Evolutionary conservation across 2,888 invertebrate genomes (phyloP).

Genomic region (Lasioglossum calceatum): DNA sequence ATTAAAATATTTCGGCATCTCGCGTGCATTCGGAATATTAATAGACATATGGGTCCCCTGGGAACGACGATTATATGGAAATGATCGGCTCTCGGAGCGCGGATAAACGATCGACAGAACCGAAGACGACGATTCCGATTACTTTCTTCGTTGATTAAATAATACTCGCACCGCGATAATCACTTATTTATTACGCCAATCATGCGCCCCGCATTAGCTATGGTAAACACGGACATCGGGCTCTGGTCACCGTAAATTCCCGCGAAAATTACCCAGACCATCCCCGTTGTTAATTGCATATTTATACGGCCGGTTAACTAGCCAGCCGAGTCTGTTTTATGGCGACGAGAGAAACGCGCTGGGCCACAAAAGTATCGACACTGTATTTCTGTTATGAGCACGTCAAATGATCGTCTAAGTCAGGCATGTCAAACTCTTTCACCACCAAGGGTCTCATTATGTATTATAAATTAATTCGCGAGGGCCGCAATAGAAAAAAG

Average conservation of each 20-base stretch:
- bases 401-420: not conserved
- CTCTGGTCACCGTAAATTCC: conserved; percentile 71
- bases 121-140: conserved; percentile 56
- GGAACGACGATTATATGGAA: conserved; percentile 82
- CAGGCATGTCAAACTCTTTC: too few relatives aligned
- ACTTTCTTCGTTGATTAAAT: conserved; percentile 82
- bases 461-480: too few relatives aligned
- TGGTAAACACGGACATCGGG: conserved; percentile 71
- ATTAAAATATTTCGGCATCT: conserved; percentile 84
- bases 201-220: conserved; percentile 80
- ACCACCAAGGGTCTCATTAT: too few relatives aligned
- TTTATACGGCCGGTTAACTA: conserved; percentile 70
- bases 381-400: not conserved
- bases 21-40: conserved; percentile 83
- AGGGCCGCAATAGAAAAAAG: too few relatives aligned
- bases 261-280: conserved; percentile 75
- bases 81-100: conserved; percentile 67
- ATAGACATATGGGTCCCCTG: conserved; percentile 77
- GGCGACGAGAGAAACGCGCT: conserved; percentile 35
- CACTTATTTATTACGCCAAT: conserved; percentile 84
- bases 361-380: not conserved
- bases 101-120: conserved; percentile 70
- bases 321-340: conserved; percentile 71
- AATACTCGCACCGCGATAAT: conserved; percentile 80
- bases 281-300: conserved; percentile 77